Evolutionary conservation across 2,797 vertebrate genomes (phyloP).

Genomic region (Anolis apletophallus): DNA sequence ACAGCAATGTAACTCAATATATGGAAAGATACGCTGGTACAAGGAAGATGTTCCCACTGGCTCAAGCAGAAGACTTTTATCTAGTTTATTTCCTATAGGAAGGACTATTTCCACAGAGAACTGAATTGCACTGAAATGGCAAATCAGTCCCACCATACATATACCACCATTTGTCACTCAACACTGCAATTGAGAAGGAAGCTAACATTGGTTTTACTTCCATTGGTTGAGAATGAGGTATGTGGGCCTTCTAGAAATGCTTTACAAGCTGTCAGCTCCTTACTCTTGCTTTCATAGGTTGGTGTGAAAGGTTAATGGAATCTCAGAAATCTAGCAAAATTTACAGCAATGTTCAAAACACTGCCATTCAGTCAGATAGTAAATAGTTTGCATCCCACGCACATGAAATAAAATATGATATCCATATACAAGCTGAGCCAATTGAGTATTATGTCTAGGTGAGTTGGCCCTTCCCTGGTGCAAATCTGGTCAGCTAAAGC

Average conservation of each 20-base stretch:
- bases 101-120: too few species aligned
- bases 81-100: neutral
- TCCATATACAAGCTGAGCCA: neutral
- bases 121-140: too few species aligned
- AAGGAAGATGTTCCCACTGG: neutral
- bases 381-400: slow-evolving; percentile 60
- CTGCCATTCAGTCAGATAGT: neutral
- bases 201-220: neutral
- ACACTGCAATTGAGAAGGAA: too few species aligned
- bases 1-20: too few species aligned
- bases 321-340: neutral
- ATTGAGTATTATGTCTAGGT: neutral
- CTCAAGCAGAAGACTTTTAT: neutral
- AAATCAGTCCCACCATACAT: too few species aligned
- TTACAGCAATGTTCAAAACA: neutral
- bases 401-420: slow-evolving; percentile 32
- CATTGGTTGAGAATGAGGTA: neutral
- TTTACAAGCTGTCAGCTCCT: neutral
- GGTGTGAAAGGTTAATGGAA: neutral
- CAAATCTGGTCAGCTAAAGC: slow-evolving; percentile 37
- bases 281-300: neutral
- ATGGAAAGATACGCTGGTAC: too few species aligned
- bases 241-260: neutral
- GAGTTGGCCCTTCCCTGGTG: neutral
- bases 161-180: too few species aligned